Base-by-base conservation (phyloP, 2,797 vertebrate genomes). In the Erethizon dorsatum region DNA sequence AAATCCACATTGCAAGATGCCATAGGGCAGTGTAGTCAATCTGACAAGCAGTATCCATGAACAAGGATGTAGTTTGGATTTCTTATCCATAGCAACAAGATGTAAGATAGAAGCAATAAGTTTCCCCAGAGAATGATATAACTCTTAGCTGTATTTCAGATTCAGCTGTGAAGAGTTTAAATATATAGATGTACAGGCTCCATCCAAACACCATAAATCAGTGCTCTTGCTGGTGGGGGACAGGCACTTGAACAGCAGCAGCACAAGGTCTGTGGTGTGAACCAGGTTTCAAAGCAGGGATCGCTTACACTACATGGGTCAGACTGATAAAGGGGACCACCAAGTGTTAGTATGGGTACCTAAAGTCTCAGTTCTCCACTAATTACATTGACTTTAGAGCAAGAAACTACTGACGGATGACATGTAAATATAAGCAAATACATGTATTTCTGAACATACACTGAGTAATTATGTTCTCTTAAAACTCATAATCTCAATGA, bases 41-140 rank as follows among this genome's bases (percentile, higher is more conserved):
- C 69, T 9, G 12, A 96, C n/a, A 95, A 83, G 67, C 5, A 17
- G 54, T 47, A 92, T 86, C 65, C 28, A 10, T 87, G 86, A 78
- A 83, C 37, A 71, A 93, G 26, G 86, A 83, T 12, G 20, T 54
- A 80, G 83, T 84, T 87, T n/a, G 61, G 83, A 90, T 90, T 96
- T 92, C 90, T 96, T 87, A 91, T 82, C 47, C 47, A 47, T 18
- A 80, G 71, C 45, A 88, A 95, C 41, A 50, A 61, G 85, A 95
- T 87, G 17, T 41, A 87, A 86, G 83, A 89, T 28, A 83, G 80
- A 94, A 86, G 47, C 73, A 59, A 37, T 83, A 63, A 88, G 41
- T 83, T 95, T 77, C 57, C 89, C 73, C 7, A 31, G 47, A 96
- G 50, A 75, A 83, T 59, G 69, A 45, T 84, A 18, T 28, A 94